Percentiles rank a stretch among this genome's conserved stretches.
Evolutionary conservation across 2,888 invertebrate genomes (phyloP).

Genomic region (Helleia helle): DNA sequence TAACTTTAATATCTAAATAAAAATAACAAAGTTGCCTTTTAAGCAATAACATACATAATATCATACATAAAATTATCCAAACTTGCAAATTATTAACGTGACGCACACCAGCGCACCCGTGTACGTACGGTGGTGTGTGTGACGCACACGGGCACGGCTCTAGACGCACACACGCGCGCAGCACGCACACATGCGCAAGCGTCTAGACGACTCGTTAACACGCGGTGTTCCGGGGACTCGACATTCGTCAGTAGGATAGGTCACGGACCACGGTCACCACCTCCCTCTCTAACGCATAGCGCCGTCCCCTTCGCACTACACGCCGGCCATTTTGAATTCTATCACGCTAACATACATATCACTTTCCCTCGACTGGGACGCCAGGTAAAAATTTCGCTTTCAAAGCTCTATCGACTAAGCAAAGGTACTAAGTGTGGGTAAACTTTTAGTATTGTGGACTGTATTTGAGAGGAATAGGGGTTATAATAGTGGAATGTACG

Average conservation of each 20-base stretch:
- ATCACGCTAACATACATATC: constrained; percentile 18
- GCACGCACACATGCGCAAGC: constrained; percentile 34
- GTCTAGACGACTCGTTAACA: constrained; percentile 70
- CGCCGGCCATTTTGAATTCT: constrained; percentile 29
- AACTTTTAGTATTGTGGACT: too few relatives aligned
- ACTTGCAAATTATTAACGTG: constrained; percentile 15
- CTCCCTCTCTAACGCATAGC: constrained; percentile 38
- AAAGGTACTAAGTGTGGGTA: constrained; percentile 30
- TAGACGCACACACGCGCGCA: constrained; percentile 28
- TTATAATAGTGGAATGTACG: constrained; percentile 17
- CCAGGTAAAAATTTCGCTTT: constrained; percentile 71
- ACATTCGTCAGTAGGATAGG: constrained; percentile 73
- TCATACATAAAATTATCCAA: background rate
- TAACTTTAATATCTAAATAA: too few relatives aligned
- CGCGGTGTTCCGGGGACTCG: constrained; percentile 67
- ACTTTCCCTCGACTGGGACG: constrained; percentile 16
- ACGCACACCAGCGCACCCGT: too few relatives aligned
- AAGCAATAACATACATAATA: too few relatives aligned
- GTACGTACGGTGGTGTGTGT: too few relatives aligned
- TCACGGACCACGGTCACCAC: constrained; percentile 59
- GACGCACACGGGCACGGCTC: constrained; percentile 18
- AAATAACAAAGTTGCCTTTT: too few relatives aligned
- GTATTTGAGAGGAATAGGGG: constrained; percentile 18
- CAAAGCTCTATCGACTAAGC: constrained; percentile 38
- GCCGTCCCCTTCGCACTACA: constrained; percentile 23